Conservation (phyloP, 2,797 vertebrate genomes). For the Falco rusticolus region DNA sequence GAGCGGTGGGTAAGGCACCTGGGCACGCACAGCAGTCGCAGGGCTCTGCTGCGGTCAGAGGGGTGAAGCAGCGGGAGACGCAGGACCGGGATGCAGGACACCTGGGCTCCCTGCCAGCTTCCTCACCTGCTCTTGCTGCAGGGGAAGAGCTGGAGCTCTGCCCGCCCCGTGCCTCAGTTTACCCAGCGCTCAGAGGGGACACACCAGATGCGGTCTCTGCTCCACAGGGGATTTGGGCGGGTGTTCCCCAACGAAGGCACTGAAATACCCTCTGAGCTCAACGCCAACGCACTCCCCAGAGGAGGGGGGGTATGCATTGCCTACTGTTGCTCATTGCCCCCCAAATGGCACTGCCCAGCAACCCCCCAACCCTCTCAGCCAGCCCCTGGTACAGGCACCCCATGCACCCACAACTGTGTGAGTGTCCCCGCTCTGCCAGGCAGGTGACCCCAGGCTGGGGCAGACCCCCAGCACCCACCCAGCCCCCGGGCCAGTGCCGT, state of each 20-base stretch:
- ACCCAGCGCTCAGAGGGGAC: not conserved
- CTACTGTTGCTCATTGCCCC: not conserved
- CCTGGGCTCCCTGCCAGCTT: slow-evolving; percentile 86
- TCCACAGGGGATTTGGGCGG: not conserved
- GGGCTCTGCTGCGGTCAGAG: slow-evolving; percentile 29
- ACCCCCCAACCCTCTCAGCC: fast-evolving
- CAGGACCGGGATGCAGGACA: slow-evolving; percentile 30
- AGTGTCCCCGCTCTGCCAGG: not conserved
- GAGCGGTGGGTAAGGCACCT: not conserved
- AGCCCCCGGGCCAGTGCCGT: not conserved
- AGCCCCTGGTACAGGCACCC: not conserved
- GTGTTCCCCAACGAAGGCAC: not conserved
- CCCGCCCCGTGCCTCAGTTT: slow-evolving; percentile 30
- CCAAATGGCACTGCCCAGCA: not conserved
- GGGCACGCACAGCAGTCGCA: not conserved
- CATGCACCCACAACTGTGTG: not conserved
- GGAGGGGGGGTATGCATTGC: fast-evolving
- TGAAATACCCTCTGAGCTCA: not conserved
- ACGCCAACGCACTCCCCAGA: not conserved
- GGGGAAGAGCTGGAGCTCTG: not conserved
- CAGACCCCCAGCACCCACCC: not conserved
- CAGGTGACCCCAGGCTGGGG: not conserved
- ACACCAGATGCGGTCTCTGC: not conserved
- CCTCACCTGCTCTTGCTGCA: slow-evolving; percentile 71
- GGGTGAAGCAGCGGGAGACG: slow-evolving; percentile 8